phyloP scores from a whole-genome alignment of 2,113 vertebrate genomes.

The Himantopus leucocephalus region DNA sequence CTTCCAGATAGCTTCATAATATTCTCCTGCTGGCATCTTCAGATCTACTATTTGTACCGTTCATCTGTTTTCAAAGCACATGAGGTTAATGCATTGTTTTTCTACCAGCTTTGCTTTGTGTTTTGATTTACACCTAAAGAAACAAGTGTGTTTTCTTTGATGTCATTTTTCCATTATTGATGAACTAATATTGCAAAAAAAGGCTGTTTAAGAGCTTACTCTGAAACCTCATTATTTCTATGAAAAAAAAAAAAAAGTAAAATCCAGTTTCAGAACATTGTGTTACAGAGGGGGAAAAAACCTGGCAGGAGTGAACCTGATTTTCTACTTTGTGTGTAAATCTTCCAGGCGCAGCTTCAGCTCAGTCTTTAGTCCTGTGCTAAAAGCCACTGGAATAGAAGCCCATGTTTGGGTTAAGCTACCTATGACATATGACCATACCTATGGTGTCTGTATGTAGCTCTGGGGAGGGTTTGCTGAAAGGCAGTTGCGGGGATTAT shows the following conservation, averaged over 20 bases:
- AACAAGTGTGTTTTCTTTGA: constrained; percentile 7
- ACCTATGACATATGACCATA: too few relatives aligned
- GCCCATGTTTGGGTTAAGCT: not conserved
- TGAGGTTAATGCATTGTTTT: not conserved
- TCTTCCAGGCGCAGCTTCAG: not conserved
- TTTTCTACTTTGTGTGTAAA: not conserved
- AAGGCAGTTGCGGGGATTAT: not conserved
- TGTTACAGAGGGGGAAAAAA: not conserved
- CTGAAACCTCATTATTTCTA: not conserved
- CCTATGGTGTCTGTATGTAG: not conserved
- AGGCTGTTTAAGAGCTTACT: not conserved
- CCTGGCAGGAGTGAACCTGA: not conserved
- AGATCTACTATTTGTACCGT: not conserved
- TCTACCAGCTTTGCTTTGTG: not conserved
- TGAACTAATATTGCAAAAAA: not conserved
- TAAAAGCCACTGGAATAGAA: not conserved
- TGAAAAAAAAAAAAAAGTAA: not conserved
- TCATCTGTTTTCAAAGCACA: constrained; percentile 36
- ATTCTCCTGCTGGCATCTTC: constrained; percentile 3
- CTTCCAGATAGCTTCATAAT: constrained; percentile 16
- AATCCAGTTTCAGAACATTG: not conserved
- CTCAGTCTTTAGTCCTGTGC: not conserved
- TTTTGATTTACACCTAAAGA: constrained; percentile 40
- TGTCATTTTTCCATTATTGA: constrained; percentile 32
- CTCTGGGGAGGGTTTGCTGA: not conserved